Evolutionary conservation across 2,888 invertebrate genomes (phyloP).

Genomic region (Adineta ricciae): DNA sequence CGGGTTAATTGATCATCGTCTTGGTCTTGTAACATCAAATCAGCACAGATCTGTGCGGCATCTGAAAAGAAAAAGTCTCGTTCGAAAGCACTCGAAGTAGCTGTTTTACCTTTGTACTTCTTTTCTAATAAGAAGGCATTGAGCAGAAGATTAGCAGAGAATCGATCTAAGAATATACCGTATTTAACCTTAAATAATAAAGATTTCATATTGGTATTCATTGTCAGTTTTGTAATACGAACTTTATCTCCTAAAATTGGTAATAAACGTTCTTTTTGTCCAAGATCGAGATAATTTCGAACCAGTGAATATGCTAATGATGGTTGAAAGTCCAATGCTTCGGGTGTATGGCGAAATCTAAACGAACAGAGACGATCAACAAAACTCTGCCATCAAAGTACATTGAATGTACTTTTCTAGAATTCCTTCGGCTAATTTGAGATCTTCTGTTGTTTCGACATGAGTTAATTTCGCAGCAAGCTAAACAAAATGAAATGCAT

Average conservation of each 20-base stretch:
- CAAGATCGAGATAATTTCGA: constrained; percentile 23
- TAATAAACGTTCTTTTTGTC: constrained; percentile 18
- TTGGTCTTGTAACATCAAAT: neutral
- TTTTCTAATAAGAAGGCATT: neutral
- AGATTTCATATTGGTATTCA: no score
- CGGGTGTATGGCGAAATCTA: constrained; percentile 1
- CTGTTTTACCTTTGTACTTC: neutral
- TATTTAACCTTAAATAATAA: constrained; percentile 13
- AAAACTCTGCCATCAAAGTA: neutral
- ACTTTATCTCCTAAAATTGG: neutral
- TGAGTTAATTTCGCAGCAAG: constrained; percentile 13
- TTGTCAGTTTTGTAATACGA: neutral
- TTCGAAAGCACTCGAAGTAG: neutral
- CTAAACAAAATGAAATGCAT: neutral
- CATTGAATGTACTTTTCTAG: neutral
- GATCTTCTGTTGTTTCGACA: constrained; percentile 8
- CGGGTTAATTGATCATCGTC: constrained; percentile 8
- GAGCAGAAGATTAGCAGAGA: neutral
- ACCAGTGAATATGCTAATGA: constrained; percentile 3
- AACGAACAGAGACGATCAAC: neutral
- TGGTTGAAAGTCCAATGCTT: constrained; percentile 7
- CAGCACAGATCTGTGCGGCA: neutral
- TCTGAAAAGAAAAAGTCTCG: neutral
- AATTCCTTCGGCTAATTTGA: constrained; percentile 10
- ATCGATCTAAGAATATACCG: constrained; percentile 10